phyloP scores from a whole-genome alignment of 2,888 invertebrate genomes.

The Eupithecia subfuscata region DNA sequence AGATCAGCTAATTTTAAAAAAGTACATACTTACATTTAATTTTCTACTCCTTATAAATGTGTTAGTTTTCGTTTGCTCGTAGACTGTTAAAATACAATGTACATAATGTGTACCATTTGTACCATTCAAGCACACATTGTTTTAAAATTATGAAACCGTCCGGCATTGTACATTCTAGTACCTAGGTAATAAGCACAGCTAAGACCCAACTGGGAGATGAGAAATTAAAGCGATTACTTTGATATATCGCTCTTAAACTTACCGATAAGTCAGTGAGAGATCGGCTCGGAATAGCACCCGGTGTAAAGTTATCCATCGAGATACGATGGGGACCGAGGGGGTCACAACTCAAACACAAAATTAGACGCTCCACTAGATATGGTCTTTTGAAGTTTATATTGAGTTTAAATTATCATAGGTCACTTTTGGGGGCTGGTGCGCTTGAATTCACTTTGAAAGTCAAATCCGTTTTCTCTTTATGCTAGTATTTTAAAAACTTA shows the following conservation, averaged over 20 bases:
- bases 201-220: conserved; percentile 75
- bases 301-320: conserved; percentile 78
- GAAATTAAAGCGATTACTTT: conserved; percentile 83
- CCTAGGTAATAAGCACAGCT: conserved; percentile 75
- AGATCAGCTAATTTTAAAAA: neutral
- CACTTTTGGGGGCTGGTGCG: conserved; percentile 33
- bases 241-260: conserved; percentile 81
- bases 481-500: neutral
- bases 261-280: conserved; percentile 81
- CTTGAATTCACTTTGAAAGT: conserved; percentile 34
- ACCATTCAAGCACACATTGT: neutral
- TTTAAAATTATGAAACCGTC: conserved; percentile 38
- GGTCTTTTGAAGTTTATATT: conserved; percentile 43
- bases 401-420: conserved; percentile 46
- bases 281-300: conserved; percentile 78
- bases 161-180: conserved; percentile 63
- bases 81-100: too few relatives aligned
- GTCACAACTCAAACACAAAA: conserved; percentile 57
- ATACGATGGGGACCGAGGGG: conserved; percentile 47
- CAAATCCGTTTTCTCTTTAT: conserved; percentile 17
- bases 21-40: too few relatives aligned
- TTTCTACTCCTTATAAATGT: too few relatives aligned
- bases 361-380: conserved; percentile 54
- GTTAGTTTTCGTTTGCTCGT: too few relatives aligned
- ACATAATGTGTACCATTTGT: too few relatives aligned